Evolutionary conservation across 2,888 invertebrate species (phyloP).

Genomic region (Cheilosia vernalis): DNA sequence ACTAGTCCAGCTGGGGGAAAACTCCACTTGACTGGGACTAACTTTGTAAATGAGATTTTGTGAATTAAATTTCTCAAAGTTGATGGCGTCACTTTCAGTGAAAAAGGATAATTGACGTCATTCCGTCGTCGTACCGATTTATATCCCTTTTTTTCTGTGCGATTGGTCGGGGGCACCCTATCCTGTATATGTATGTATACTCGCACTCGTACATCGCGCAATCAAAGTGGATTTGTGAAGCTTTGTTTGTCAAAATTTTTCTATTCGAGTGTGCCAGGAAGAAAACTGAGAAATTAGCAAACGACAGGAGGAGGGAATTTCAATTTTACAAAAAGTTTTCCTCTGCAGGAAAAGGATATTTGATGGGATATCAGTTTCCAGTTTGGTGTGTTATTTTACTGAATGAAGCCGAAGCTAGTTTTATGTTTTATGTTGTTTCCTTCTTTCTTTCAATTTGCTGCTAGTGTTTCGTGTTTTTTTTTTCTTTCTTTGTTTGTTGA

Average conservation of each 20-base stretch:
- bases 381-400: conserved; percentile 8
- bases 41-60: conserved; percentile 50
- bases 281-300: neutral
- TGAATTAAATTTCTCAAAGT: conserved; percentile 41
- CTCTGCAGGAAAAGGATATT: too few species aligned
- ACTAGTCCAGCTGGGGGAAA: neutral
- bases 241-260: conserved; percentile 36
- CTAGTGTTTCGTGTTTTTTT: too few species aligned
- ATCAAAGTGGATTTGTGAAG: conserved; percentile 51
- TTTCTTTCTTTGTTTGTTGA: too few species aligned
- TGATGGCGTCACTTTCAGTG: conserved; percentile 62
- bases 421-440: conserved; percentile 19
- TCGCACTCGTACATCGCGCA: conserved; percentile 3
- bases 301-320: neutral
- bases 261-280: neutral
- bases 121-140: conserved; percentile 25
- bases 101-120: conserved; percentile 63
- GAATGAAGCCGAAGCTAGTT: conserved; percentile 32
- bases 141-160: neutral
- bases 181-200: neutral
- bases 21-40: conserved; percentile 24
- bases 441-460: neutral
- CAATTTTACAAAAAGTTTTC: too few species aligned
- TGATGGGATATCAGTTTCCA: conserved; percentile 11
- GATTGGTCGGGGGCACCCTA: neutral